phyloP scores from a whole-genome alignment of 2,113 vertebrate species.

The Cololabis saira region DNA sequence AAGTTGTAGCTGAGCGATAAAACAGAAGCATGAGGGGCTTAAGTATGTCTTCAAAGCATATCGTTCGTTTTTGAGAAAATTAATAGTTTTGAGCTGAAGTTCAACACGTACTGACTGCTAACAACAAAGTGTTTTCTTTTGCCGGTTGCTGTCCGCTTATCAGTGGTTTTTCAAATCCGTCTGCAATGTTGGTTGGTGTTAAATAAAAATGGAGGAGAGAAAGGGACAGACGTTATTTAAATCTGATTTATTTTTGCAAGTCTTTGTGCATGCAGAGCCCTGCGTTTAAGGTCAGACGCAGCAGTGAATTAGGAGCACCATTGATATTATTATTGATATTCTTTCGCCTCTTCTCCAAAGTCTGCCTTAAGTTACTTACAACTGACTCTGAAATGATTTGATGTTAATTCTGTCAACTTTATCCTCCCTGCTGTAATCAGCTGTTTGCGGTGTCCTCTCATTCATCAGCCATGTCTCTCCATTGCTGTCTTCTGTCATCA shows the following conservation, averaged over 20 bases:
- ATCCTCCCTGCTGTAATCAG: background rate
- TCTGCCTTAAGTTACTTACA: conserved; percentile 20
- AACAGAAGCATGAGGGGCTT: conserved; percentile 9
- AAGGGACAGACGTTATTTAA: background rate
- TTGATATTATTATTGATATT: too few species aligned
- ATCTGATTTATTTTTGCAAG: conserved; percentile 30
- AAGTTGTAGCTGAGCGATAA: conserved; percentile 48
- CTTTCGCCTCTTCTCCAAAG: conserved; percentile 20
- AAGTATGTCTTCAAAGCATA: conserved; percentile 31
- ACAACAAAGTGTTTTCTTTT: conserved; percentile 25
- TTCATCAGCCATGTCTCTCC: background rate
- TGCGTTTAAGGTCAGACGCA: conserved; percentile 10
- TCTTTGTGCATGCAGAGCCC: conserved; percentile 8
- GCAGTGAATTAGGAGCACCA: conserved; percentile 8
- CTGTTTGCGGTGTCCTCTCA: conserved; percentile 15
- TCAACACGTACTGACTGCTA: conserved; percentile 30
- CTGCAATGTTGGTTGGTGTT: conserved; percentile 13
- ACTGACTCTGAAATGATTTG: conserved; percentile 14
- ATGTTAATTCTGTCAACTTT: conserved; percentile 2
- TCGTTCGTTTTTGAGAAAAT: conserved; percentile 47
- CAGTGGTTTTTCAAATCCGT: conserved; percentile 12
- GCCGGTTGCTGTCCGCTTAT: conserved; percentile 39
- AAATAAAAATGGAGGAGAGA: conserved; percentile 6
- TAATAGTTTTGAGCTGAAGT: conserved; percentile 42
- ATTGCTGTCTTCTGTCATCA: conserved; percentile 31